Percentiles rank a stretch among this genome's conserved stretches.
Conservation (phyloP, 2,888 invertebrate species). For the Aspidiotus rigidus region DNA sequence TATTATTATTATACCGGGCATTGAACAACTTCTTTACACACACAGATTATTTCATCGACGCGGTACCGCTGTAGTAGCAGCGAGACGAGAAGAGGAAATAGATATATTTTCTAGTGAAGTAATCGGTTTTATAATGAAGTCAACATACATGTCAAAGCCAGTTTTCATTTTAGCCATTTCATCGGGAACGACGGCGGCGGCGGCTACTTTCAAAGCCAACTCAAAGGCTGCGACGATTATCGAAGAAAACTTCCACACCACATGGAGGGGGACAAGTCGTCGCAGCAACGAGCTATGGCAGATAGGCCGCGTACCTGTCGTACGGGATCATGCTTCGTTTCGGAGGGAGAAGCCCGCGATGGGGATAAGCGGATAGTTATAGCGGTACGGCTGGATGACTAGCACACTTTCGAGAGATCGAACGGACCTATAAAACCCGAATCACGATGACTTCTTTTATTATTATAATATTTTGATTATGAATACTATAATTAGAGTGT, state of each 20-base stretch:
- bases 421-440: background rate
- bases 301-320: conserved; percentile 23
- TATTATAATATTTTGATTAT: conserved; percentile 15
- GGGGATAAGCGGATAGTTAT: background rate
- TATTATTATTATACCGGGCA: background rate
- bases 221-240: conserved; percentile 30
- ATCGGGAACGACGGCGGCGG: conserved; percentile 28
- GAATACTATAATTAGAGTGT: conserved; percentile 9
- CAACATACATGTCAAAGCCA: conserved; percentile 32
- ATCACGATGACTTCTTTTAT: conserved; percentile 13
- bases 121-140: conserved; percentile 33
- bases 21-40: conserved; percentile 14
- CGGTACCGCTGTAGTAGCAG: conserved; percentile 15
- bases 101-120: conserved; percentile 27
- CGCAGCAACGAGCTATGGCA: conserved; percentile 20
- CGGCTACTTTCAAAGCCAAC: conserved; percentile 28
- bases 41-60: conserved; percentile 13
- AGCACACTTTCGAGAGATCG: conserved; percentile 1
- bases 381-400: background rate
- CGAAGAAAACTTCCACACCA: conserved; percentile 29
- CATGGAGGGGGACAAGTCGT: conserved; percentile 27
- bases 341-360: conserved; percentile 4
- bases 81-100: conserved; percentile 3
- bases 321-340: conserved; percentile 5
- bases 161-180: conserved; percentile 33